A percentile compares a stretch with the other conserved stretches of the same genome.
Conservation (phyloP, 1,140 invertebrate genomes). For the Drosophila rhopaloa region DNA sequence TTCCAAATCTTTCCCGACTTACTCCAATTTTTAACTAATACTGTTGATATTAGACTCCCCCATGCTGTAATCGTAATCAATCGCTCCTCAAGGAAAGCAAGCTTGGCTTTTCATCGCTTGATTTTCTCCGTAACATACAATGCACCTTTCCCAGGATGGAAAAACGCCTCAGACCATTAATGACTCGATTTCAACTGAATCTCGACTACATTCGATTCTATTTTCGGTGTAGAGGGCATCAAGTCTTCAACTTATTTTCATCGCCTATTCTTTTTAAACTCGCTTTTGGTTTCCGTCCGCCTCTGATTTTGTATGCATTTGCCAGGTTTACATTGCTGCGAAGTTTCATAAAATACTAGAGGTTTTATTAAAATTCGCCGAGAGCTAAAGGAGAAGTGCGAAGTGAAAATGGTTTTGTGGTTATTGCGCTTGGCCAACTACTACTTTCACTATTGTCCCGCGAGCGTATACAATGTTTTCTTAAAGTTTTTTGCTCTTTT, state of each 20-base stretch:
- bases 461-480: slow-evolving; percentile 40
- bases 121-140: no score
- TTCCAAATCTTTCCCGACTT: no score
- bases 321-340: slow-evolving; percentile 28
- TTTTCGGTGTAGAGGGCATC: slow-evolving; percentile 5
- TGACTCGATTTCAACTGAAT: no score
- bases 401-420: slow-evolving; percentile 1
- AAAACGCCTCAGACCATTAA: no score
- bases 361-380: slow-evolving; percentile 68
- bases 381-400: slow-evolving; percentile 28
- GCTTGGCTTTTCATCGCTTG: no score
- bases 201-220: not conserved
- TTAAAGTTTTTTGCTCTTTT: slow-evolving; percentile 45
- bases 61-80: no score
- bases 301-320: slow-evolving; percentile 49
- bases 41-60: no score
- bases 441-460: slow-evolving; percentile 64
- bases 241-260: slow-evolving; percentile 35
- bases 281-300: slow-evolving; percentile 14
- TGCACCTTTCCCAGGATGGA: no score
- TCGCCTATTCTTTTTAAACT: slow-evolving; percentile 31
- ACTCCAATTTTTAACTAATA: no score
- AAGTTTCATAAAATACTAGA: slow-evolving; percentile 69
- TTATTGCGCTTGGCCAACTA: slow-evolving; percentile 48
- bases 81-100: not conserved